A percentile compares a stretch with the other conserved stretches of the same genome.
Conservation (phyloP, 1,140 invertebrate species). For the Marisa cornuarietis region DNA sequence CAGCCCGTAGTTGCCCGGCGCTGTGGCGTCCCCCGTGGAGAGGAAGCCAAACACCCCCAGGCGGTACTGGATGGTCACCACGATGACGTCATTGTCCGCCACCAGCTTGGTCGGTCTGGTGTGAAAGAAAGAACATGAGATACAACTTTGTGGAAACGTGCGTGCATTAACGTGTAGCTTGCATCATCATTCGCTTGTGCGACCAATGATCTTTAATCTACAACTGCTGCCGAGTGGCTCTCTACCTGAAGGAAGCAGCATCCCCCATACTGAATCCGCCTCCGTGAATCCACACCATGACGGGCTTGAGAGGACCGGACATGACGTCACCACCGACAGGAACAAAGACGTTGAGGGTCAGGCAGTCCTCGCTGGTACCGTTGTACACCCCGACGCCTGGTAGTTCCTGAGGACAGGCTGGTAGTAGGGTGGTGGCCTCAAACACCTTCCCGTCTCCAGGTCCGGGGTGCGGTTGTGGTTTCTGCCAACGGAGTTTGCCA, state of each 20-base stretch:
- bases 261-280: constrained; percentile 7
- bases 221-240: too few species aligned
- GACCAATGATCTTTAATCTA: too few species aligned
- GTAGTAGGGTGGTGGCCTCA: not conserved
- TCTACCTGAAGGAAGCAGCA: constrained; percentile 5
- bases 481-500: constrained; percentile 16
- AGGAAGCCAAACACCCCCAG: constrained; percentile 26
- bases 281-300: constrained; percentile 15
- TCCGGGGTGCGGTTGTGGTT: constrained; percentile 13
- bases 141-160: too few species aligned
- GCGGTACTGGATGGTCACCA: constrained; percentile 31
- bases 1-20: constrained; percentile 21
- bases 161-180: too few species aligned
- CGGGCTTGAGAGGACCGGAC: not conserved
- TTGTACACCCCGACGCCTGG: not conserved
- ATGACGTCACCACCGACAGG: not conserved
- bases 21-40: constrained; percentile 9
- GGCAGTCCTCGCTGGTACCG: constrained; percentile 1
- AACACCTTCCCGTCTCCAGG: constrained; percentile 6
- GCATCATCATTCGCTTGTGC: too few species aligned
- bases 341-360: not conserved
- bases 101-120: constrained; percentile 77
- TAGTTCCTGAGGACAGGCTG: constrained; percentile 11
- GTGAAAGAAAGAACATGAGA: too few species aligned
- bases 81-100: constrained; percentile 80